Evolutionary conservation across 2,888 invertebrate genomes (phyloP), one percentile per base, ranked within the genome.

Genomic region (Megalurothrips usitatus): DNA sequence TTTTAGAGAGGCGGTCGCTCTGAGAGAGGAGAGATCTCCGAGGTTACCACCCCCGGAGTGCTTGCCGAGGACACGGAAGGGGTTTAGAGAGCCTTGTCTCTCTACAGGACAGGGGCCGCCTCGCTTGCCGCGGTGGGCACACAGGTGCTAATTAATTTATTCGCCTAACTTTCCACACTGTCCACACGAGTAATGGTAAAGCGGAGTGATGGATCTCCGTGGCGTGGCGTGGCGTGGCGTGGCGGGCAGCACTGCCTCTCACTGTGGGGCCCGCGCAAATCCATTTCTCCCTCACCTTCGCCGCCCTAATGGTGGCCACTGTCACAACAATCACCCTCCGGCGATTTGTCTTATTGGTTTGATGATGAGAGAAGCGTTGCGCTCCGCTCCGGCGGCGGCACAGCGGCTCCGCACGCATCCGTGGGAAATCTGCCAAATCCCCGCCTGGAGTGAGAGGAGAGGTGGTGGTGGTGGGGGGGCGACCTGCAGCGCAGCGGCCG

Each of bases 391-490:
- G n/a, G n/a, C n/a, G n/a, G n/a, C n/a, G n/a, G n/a, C n/a, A n/a
- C 34, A 4, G 34, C 34, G 2, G 34, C 34, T 43, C 58, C 26
- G 68, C 23, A 23, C 68, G 23, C 68, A 75, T 75, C 68, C 68
- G 68, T 75, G 68, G 68, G 68, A 75, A 75, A 75, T 75, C 68
- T 75, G 68, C 68, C 68, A 75, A 75, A 75, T 75, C 68, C 68
- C 23, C 12, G 68, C 68, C 14, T 17, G 52, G 14, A 14, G 58
- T 19, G 58, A 17, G 58, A 58, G 58, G 58, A 17, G 58, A 19
- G 58, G 58, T 11, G 58, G 58, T n/a, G n/a, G n/a, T n/a, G n/a
- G n/a, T n/a, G n/a, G n/a, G n/a, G 68, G 68, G 68, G n/a, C n/a
- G n/a, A n/a, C 52, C 52, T 6, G 52, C 52, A 14, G 52, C 52